Evolutionary conservation across 2,888 invertebrate genomes (phyloP), one percentile per base, ranked within the genome.

Genomic region (Therioaphis trifolii): DNA sequence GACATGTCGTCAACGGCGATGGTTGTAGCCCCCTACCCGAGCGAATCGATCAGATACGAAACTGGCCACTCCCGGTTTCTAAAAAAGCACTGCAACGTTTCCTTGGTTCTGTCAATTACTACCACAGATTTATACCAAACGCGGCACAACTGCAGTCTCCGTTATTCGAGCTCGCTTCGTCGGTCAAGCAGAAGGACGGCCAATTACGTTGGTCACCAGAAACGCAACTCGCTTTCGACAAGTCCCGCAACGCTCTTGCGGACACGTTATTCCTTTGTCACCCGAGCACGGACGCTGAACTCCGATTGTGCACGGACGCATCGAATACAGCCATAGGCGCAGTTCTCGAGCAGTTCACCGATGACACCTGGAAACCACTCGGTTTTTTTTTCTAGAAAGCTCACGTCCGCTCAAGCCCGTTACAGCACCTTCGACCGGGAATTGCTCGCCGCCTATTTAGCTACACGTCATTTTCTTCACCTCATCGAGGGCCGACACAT

Each of bases 1-100:
- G 88, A 0, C 86, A 87, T 74, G 0, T 7, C 0, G 86, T 88
- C 0, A 84, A 85, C 14, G 7, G 11, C 0, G 0, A 77, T 0
- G 88, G 88, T 40, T 88, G 87, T 4, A 85, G 84, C 49, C 88
- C 89, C 0, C 84, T 88, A 15, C 85, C 86, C 4, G 85, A 87
- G 1, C 87, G 87, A 58, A 88, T 88, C 0, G 76, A 87, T 27
- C 87, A 86, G 1, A 87, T 88, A 0, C 12, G 9, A 18, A 55
- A 86, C 0, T 87, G 86, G 49, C 82, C 87, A 5, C 84, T 49
- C 12, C 86, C 86, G 14, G 29, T 35, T 1, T 85, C 74, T 12
- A 71, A 78, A 7, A 55, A 82, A 27, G 74, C 71, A 7, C 69
- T 85, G 0, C 82, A 84, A 15, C 82, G 84, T 18, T 85, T 85